phyloP scores from a whole-genome alignment of 2,888 invertebrate genomes.

The Patella ulyssiponensis region DNA sequence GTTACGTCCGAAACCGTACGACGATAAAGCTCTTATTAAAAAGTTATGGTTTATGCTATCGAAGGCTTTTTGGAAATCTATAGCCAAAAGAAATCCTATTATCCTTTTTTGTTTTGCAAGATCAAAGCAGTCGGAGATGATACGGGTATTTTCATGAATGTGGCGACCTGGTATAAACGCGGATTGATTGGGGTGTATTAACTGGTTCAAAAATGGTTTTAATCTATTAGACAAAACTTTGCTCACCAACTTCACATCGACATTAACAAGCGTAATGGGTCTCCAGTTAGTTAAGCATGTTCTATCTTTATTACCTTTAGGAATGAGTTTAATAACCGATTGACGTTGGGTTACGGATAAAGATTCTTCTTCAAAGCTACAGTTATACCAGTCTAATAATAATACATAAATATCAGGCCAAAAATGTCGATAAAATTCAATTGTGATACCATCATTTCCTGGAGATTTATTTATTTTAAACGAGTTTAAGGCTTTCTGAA shows the following conservation, averaged over 20 bases:
- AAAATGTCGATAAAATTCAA: too few species aligned
- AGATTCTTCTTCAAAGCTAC: too few species aligned
- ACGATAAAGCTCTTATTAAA: not conserved
- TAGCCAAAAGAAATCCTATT: not conserved
- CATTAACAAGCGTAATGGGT: slow-evolving; percentile 21
- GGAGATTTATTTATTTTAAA: too few species aligned
- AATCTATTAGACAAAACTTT: not conserved
- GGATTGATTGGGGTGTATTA: not conserved
- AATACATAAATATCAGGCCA: too few species aligned
- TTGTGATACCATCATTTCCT: too few species aligned
- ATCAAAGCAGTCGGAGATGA: not conserved
- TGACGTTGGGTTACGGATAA: too few species aligned
- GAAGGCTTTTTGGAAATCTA: slow-evolving; percentile 4
- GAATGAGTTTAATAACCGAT: slow-evolving; percentile 17
- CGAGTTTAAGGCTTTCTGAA: too few species aligned
- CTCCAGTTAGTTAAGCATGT: slow-evolving; percentile 22
- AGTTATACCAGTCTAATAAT: too few species aligned
- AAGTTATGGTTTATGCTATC: not conserved
- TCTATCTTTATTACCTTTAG: slow-evolving; percentile 20
- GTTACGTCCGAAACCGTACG: not conserved
- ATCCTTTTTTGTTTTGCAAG: not conserved
- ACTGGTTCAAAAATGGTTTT: not conserved
- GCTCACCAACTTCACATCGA: not conserved
- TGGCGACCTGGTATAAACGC: slow-evolving; percentile 1
- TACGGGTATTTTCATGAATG: not conserved